These are phyloP conservation scores for Nerophis ophidion DNA, from an alignment of 2,113 vertebrate species.

Conservation along the genomic window DNA sequence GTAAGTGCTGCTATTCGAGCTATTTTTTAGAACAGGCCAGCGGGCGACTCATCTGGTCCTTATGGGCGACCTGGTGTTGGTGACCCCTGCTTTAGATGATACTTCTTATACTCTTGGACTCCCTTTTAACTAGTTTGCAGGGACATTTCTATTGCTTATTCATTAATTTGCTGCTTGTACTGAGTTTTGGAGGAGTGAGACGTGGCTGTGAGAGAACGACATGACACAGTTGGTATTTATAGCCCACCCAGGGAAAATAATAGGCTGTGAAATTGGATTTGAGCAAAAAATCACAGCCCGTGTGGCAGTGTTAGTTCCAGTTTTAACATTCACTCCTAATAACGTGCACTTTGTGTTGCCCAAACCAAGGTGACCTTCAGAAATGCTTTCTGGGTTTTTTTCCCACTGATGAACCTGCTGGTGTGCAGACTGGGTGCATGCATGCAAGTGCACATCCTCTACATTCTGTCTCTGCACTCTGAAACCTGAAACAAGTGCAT, in stretches of 20 bases:
- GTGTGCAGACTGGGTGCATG: slow-evolving; percentile 31
- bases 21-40: too few species aligned
- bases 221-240: slow-evolving; percentile 16
- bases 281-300: slow-evolving; percentile 37
- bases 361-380: neutral
- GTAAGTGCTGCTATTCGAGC: too few species aligned
- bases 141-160: slow-evolving; percentile 4
- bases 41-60: too few species aligned
- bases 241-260: slow-evolving; percentile 27
- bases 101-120: too few species aligned
- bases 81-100: slow-evolving; percentile 2
- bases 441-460: slow-evolving; percentile 18
- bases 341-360: too few species aligned
- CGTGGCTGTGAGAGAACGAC: neutral
- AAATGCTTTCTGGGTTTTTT: slow-evolving; percentile 20
- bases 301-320: slow-evolving; percentile 38
- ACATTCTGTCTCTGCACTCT: slow-evolving; percentile 24
- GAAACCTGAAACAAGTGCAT: neutral
- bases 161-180: slow-evolving; percentile 3
- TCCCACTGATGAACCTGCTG: slow-evolving; percentile 54
- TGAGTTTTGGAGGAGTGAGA: slow-evolving; percentile 1
- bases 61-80: too few species aligned
- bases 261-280: slow-evolving; percentile 47
- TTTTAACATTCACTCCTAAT: slow-evolving; percentile 31
- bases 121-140: too few species aligned